Base-by-base conservation (phyloP, 2,797 vertebrate species). In the Tamandua tetradactyla region DNA sequence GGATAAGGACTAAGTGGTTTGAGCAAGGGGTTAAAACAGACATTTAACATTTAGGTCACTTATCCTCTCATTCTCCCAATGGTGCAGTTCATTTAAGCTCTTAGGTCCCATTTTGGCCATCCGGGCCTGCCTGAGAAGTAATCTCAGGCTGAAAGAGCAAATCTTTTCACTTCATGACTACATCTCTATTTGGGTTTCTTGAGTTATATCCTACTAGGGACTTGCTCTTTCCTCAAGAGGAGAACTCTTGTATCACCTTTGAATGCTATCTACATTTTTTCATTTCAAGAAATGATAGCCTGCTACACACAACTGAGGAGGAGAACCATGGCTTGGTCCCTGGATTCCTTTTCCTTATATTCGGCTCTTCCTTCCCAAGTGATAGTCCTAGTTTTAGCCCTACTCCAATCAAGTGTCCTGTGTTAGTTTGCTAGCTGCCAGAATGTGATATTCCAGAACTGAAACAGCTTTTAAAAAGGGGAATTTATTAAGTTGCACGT, bases 1-100 rank as follows among this genome's bases (percentile, higher is more conserved):
- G 35, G 42, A 80, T n/a, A 79, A 82, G 22, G 17, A 69, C 17
- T 40, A 79, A 61, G 35, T 80, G 35, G 14, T 68, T 55, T 76
- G 49, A 89, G 14, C 1, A 4, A 1, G 32, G 32, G 52, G 23
- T 57, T 59, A 59, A 95, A 89, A 78, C 12, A 75, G 61, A 89
- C 71, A 37, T 91, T 92, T 69, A 82, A 96, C 84, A 85, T 69
- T 68, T 47, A 87, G 79, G 49, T 44, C 32, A 89, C 66, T 64
- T 37, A 55, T 52, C 87, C 23, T 61, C 20, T 82, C 47, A 78
- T 92, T 74, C 37, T 71, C 61, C 66, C 20, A 49, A 2, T 13
- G 15, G n/a, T 87, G 62, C 62, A 75, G 37, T 88, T 93, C 85
- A 90, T 89, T 27, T 76, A 87, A 90, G 64, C 27, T 18, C 47